Base-by-base conservation (phyloP, 2,797 vertebrate species). In the Vespertilio murinus region DNA sequence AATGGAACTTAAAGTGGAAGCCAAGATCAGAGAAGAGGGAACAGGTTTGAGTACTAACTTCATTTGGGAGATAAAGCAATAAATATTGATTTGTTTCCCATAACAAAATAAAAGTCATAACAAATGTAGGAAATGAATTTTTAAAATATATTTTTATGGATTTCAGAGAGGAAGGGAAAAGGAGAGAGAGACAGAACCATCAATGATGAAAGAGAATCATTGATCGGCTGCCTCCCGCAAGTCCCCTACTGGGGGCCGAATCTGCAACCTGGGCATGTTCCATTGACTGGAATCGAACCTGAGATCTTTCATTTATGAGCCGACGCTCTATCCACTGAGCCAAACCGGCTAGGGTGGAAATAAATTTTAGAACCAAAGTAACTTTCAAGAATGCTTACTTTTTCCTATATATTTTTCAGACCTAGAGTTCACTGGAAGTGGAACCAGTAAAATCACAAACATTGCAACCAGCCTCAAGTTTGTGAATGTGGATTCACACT, bases 21-120 rank as follows among this genome's bases (percentile, higher is more conserved):
- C 97, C 71, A 95, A 87, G 84, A 97, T 98, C 96, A 97, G 93
- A 96, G 98, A 98, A 83, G 96, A 97, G 0, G 98, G 91, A 77
- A 98, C 98, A 96, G 98, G 98, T 98, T 94, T 61, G 92, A 88
- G n/a, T 56, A 85, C 73, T 6, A 78, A 78, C 22, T 78, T 23
- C 49, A 88, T n/a, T 10, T 59, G 40, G 22, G 49, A 73, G 14
- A 54, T 35, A 49, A 67, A 89, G 64, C 38, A 73, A 73, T 67
- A 64, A 59, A 35, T 20, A 42, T 35, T 77, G 4, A 25, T 71
- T 90, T 84, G 13, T 52, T 71, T 71, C 30, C 28, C 45, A 35
- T 78, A 71, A 78, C 52, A 61, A 78, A 65, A 77, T 45, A 64
- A 40, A 3, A n/a, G 30, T 45, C 61, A 56, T 45, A 67, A 67